phyloP scores from a whole-genome alignment of 2,113 vertebrate species.

The Probosciger aterrimus region DNA sequence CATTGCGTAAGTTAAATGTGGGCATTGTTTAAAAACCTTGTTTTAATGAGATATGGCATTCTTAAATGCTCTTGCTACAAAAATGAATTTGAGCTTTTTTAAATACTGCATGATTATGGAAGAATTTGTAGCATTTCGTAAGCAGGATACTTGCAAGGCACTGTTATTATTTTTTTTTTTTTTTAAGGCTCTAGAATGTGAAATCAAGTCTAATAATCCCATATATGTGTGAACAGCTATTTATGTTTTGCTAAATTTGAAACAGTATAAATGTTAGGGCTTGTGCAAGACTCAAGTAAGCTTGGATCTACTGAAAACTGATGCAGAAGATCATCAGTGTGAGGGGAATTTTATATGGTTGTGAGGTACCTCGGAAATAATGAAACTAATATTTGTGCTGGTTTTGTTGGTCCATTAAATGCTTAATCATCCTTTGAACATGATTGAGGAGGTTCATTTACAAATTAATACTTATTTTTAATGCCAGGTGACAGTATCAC shows the following conservation, averaged over 20 bases:
- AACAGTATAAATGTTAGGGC: neutral
- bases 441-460: neutral
- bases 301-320: neutral
- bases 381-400: constrained; percentile 19
- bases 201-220: neutral
- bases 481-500: constrained; percentile 36
- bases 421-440: constrained; percentile 22
- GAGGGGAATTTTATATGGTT: neutral
- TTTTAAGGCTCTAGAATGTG: neutral
- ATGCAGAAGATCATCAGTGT: neutral
- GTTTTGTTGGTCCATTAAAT: constrained; percentile 32
- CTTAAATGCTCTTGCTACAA: neutral
- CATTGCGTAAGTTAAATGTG: constrained; percentile 31
- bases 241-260: neutral
- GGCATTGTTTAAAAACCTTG: constrained; percentile 4
- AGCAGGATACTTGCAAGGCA: neutral
- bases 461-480: constrained; percentile 34
- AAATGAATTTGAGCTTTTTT: neutral
- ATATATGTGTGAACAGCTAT: neutral
- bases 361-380: constrained; percentile 23
- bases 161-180: neutral
- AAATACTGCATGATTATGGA: neutral
- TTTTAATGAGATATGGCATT: constrained; percentile 17
- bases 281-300: neutral
- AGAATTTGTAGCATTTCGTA: neutral